Conservation (phyloP, 2,888 invertebrate genomes). For the Aphodius sticticus region DNA sequence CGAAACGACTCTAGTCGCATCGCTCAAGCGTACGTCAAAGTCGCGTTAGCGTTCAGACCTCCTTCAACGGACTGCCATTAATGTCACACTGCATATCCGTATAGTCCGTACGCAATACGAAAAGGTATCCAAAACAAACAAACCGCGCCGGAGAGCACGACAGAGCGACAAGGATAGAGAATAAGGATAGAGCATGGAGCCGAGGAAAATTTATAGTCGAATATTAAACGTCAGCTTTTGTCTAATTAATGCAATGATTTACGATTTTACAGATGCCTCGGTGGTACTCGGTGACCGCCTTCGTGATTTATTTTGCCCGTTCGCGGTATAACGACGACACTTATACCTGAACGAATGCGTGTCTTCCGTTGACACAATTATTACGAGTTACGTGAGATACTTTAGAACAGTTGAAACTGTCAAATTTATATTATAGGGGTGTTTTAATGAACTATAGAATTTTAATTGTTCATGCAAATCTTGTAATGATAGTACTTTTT, state of each 20-base stretch:
- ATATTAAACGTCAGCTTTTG: conserved; percentile 27
- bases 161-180: background rate
- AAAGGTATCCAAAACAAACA: background rate
- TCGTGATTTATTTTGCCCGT: background rate
- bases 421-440: no score
- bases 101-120: background rate
- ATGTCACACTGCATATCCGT: conserved; percentile 4
- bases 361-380: background rate
- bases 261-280: conserved; percentile 5
- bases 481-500: no score
- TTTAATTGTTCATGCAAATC: no score
- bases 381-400: background rate
- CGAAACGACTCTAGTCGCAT: background rate
- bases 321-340: background rate
- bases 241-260: conserved; percentile 26
- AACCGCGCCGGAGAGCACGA: background rate
- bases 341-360: background rate
- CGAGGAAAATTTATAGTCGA: conserved; percentile 19
- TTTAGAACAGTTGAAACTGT: no score
- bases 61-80: background rate
- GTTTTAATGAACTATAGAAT: no score
- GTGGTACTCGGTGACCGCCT: background rate
- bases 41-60: background rate
- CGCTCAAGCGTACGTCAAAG: background rate
- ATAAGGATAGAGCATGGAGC: background rate